Conservation (phyloP, 2,888 invertebrate species). For the Pyrochroa serraticornis region DNA sequence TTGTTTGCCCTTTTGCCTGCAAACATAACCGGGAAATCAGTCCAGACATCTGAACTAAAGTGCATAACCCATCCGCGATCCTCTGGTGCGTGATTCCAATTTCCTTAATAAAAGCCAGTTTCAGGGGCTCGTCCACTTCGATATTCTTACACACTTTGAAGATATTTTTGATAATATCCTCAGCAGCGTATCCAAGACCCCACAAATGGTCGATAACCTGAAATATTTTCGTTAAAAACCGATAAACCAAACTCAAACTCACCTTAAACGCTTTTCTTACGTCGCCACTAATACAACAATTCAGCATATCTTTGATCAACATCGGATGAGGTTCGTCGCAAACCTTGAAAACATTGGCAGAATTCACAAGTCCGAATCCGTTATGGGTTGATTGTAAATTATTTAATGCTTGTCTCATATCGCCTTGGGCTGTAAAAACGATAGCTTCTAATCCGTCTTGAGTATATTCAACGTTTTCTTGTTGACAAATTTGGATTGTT, state of each 20-base stretch:
- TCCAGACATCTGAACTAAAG: conserved; percentile 89
- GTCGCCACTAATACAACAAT: conserved; percentile 79
- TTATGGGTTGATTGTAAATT: conserved; percentile 95
- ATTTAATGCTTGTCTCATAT: conserved; percentile 96
- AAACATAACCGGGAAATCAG: conserved; percentile 82
- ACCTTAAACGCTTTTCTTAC: conserved; percentile 85
- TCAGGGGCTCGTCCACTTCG: conserved; percentile 78
- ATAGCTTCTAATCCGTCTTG: conserved; percentile 95
- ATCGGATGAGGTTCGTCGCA: conserved; percentile 99
- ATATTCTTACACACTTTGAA: conserved; percentile 92
- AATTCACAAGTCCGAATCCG: conserved; percentile 89
- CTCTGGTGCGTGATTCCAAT: conserved; percentile 90
- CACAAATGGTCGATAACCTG: conserved; percentile 86
- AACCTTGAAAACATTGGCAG: conserved; percentile 96
- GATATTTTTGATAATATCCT: conserved; percentile 94
- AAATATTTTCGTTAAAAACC: conserved; percentile 31
- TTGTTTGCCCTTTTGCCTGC: conserved; percentile 29
- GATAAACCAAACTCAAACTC: conserved; percentile 3
- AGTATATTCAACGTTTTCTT: conserved; percentile 81
- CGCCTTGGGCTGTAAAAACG: conserved; percentile 98
- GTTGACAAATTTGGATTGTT: conserved; percentile 74
- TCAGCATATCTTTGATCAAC: conserved; percentile 88
- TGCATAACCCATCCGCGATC: conserved; percentile 86
- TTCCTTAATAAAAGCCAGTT: conserved; percentile 76
- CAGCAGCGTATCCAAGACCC: conserved; percentile 93